Conservation (phyloP, 1,140 invertebrate genomes). For the Rhagoletis zephyria region DNA sequence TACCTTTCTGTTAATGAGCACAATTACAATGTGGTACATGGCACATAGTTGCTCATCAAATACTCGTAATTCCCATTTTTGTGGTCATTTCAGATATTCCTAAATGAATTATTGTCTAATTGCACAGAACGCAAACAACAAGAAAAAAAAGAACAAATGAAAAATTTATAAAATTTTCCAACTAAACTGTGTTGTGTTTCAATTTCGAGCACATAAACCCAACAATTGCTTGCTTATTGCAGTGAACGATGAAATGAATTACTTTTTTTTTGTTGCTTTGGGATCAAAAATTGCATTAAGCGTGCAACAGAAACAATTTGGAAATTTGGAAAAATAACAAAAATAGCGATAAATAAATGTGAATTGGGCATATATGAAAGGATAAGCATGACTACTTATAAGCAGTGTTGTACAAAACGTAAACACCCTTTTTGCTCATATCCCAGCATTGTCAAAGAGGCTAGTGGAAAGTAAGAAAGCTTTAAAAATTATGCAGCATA, state of each 20-base stretch:
- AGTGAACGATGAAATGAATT: not conserved
- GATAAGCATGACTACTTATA: no score
- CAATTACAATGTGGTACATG: not conserved
- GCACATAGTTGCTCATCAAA: not conserved
- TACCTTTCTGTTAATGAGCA: not conserved
- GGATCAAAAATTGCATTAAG: not conserved
- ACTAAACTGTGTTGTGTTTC: not conserved
- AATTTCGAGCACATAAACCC: not conserved
- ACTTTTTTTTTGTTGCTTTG: not conserved
- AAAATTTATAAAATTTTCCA: not conserved
- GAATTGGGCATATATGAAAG: not conserved
- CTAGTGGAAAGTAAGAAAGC: no score
- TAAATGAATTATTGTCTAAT: slow-evolving; percentile 32
- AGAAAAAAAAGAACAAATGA: not conserved
- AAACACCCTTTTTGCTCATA: no score
- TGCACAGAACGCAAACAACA: not conserved
- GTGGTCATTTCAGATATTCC: slow-evolving; percentile 10
- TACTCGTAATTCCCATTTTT: not conserved
- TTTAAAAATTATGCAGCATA: no score
- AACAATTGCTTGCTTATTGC: not conserved
- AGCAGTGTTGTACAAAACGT: no score
- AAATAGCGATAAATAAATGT: slow-evolving; percentile 8
- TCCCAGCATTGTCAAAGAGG: no score
- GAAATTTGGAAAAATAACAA: not conserved
- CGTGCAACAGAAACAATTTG: not conserved